Conservation (phyloP, 2,113 vertebrate species). For the Gavialis gangeticus region DNA sequence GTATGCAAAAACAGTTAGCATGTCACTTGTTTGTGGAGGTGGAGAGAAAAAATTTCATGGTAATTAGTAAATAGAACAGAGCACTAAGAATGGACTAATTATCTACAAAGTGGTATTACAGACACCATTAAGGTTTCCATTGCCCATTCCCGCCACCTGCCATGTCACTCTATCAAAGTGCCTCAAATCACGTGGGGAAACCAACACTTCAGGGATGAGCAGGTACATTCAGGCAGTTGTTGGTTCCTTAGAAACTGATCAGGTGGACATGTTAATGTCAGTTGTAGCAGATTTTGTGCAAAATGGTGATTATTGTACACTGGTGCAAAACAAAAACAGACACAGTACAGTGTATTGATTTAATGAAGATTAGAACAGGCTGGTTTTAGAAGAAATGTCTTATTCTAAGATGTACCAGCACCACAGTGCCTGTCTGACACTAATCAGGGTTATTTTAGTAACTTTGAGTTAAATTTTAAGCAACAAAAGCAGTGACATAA, state of each 20-base stretch:
- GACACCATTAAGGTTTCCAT: accelerated
- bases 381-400: not conserved
- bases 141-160: not conserved
- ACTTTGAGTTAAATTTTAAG: not conserved
- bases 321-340: not conserved
- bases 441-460: not conserved
- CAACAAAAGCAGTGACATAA: not conserved
- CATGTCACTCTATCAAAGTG: not conserved
- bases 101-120: not conserved
- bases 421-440: not conserved
- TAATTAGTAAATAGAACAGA: too few species aligned
- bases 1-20: accelerated
- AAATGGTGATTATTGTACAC: not conserved
- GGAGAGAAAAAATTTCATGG: too few species aligned
- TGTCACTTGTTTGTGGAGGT: too few species aligned
- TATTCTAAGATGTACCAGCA: not conserved
- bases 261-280: not conserved
- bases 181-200: not conserved
- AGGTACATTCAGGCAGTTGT: not conserved
- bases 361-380: not conserved
- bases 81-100: not conserved
- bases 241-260: not conserved
- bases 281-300: not conserved
- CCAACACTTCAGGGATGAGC: not conserved
- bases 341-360: not conserved